Evolutionary conservation across 37 sponge, comb jelly and placozoan species (phyloP).

Genomic region (Axinella damicornis): DNA sequence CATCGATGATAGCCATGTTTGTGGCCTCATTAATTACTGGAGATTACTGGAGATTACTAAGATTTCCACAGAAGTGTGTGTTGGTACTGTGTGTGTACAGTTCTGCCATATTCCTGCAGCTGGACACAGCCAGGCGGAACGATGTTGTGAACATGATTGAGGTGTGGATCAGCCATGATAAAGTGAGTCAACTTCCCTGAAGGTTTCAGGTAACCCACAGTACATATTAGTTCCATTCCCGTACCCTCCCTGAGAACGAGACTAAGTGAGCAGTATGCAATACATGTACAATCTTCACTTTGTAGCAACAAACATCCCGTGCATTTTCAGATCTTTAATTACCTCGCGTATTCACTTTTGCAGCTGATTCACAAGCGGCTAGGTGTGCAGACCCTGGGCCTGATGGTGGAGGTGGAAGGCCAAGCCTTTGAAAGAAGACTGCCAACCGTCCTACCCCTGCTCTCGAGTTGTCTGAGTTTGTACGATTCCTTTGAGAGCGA

Average conservation of each 20-base stretch:
- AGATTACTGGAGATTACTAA: no score
- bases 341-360: background rate
- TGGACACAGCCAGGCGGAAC: constrained; percentile 34
- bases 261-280: no score
- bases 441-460: constrained; percentile 59
- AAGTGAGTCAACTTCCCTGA: no score
- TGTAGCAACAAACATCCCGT: no score
- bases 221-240: no score
- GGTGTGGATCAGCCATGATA: constrained; percentile 33
- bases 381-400: constrained; percentile 59
- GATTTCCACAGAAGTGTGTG: no score
- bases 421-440: constrained; percentile 58
- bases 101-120: constrained; percentile 14
- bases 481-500: background rate
- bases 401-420: constrained; percentile 75
- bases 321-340: no score
- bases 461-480: constrained; percentile 35
- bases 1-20: no score
- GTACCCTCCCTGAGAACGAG: no score
- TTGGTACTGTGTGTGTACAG: background rate
- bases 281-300: no score
- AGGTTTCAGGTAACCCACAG: no score
- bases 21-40: no score
- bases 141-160: constrained; percentile 30
- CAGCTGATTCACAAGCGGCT: constrained; percentile 80